These are phyloP conservation scores for Drosophila paulistorum DNA, from an alignment of 1,140 invertebrate genomes.

Conservation along the genomic window DNA sequence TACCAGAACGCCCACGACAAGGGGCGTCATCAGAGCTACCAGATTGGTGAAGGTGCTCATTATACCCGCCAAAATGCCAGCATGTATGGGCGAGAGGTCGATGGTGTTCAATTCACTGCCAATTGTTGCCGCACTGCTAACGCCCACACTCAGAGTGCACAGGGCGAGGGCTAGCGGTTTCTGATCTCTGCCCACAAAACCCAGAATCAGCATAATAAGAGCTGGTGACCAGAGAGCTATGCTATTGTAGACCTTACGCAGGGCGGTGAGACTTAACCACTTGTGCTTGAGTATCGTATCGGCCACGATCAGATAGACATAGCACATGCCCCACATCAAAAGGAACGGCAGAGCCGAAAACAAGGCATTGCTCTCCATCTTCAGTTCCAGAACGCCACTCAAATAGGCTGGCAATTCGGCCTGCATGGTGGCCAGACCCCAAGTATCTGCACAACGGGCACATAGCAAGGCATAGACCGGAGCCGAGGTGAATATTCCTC, in stretches of 20 bases:
- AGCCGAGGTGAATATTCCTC: conserved; percentile 89
- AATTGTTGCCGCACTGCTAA: conserved; percentile 90
- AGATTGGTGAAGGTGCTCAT: conserved; percentile 90
- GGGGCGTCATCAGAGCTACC: conserved; percentile 88
- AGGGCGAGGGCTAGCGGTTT: conserved; percentile 85
- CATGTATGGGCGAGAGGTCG: conserved; percentile 90
- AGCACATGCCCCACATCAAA: conserved; percentile 88
- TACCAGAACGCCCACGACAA: conserved; percentile 86
- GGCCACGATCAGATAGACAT: conserved; percentile 86
- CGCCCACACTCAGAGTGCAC: conserved; percentile 88
- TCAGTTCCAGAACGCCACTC: conserved; percentile 90
- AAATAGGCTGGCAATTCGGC: conserved; percentile 96
- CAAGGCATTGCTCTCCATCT: conserved; percentile 89
- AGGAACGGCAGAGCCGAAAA: conserved; percentile 92
- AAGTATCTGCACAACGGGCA: conserved; percentile 94
- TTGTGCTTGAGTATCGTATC: conserved; percentile 86
- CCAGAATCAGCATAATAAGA: conserved; percentile 85
- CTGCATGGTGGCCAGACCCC: conserved; percentile 96
- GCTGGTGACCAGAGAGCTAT: conserved; percentile 86
- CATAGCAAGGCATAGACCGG: conserved; percentile 94
- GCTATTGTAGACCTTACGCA: conserved; percentile 88
- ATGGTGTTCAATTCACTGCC: conserved; percentile 89
- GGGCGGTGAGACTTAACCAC: conserved; percentile 83
- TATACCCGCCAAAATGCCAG: conserved; percentile 87
- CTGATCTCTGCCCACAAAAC: conserved; percentile 85